phyloP scores from a whole-genome alignment of 53 echinoderm and acorn worm species.

The Temnopleurus reevesii region DNA sequence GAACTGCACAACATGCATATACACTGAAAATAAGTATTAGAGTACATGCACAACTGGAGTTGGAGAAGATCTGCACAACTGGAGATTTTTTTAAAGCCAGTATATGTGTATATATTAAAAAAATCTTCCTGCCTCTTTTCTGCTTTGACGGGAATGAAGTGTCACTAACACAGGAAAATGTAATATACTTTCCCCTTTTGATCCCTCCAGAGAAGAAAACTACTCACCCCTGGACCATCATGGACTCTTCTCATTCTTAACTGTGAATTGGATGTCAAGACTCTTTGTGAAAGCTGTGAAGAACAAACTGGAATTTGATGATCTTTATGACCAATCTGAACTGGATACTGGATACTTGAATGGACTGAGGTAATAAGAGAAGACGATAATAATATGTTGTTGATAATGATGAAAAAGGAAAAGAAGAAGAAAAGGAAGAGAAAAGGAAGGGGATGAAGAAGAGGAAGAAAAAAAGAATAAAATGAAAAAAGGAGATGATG shows the following conservation, averaged over 20 bases:
- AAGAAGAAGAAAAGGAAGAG: neutral
- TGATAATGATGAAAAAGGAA: neutral
- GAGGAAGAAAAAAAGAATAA: too few relatives aligned
- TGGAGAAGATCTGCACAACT: too few relatives aligned
- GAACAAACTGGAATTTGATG: constrained; percentile 61
- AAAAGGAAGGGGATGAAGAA: neutral
- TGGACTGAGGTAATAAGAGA: constrained; percentile 67
- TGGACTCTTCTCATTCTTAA: constrained; percentile 75
- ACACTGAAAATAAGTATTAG: too few relatives aligned
- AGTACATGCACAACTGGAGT: too few relatives aligned
- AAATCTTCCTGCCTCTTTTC: neutral
- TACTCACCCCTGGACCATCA: constrained; percentile 72
- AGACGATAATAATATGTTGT: too few relatives aligned
- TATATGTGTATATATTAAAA: too few relatives aligned
- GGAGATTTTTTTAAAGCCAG: too few relatives aligned
- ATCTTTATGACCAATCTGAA: constrained; percentile 67
- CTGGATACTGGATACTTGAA: constrained; percentile 70
- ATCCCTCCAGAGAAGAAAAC: constrained; percentile 28
- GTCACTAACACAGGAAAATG: too few relatives aligned
- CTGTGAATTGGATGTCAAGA: constrained; percentile 72
- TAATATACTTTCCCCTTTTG: too few relatives aligned
- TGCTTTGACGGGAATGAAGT: too few relatives aligned
- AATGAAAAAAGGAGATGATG: too few relatives aligned
- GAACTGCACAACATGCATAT: too few relatives aligned
- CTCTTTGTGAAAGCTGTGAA: constrained; percentile 76